These are phyloP conservation scores for Latrodectus elegans DNA, from an alignment of 2,888 invertebrate genomes.

Conservation along the genomic window DNA sequence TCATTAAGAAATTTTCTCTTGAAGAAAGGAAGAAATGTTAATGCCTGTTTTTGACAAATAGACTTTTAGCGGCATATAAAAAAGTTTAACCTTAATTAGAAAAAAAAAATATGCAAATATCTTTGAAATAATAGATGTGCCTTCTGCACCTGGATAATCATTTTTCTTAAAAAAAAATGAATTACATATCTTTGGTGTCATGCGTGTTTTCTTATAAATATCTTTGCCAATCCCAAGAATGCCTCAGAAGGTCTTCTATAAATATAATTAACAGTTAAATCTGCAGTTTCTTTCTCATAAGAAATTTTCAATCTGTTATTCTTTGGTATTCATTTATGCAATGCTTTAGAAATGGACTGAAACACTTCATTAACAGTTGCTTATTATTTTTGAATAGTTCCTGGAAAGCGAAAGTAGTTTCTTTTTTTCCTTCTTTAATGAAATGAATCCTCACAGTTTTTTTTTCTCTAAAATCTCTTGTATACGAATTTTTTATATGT, in stretches of 20 bases:
- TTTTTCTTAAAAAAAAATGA: slow-evolving; percentile 20
- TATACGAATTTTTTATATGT: no score
- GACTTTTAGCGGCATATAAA: slow-evolving; percentile 2
- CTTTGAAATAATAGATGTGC: slow-evolving; percentile 51
- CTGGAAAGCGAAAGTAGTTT: no score
- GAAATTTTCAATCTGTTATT: slow-evolving; percentile 13
- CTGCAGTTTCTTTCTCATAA: not conserved
- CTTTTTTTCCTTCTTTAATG: no score
- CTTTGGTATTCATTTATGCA: slow-evolving; percentile 35
- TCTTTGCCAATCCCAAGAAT: no score
- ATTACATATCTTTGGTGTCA: not conserved
- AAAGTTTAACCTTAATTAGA: not conserved
- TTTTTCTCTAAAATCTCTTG: no score
- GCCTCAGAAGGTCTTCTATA: not conserved
- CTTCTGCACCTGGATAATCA: slow-evolving; percentile 27
- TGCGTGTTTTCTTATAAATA: no score
- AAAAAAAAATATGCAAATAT: not conserved
- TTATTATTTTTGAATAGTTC: not conserved
- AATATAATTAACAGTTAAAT: slow-evolving; percentile 25
- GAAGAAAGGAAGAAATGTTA: slow-evolving; percentile 25
- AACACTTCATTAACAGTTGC: slow-evolving; percentile 6
- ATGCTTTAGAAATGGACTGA: slow-evolving; percentile 16
- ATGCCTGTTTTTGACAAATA: slow-evolving; percentile 49
- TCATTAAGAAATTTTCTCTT: not conserved
- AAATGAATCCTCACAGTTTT: no score